Evolutionary conservation across 2,888 invertebrate genomes (phyloP), one percentile per base, ranked within the genome.

Genomic region (Ceraclea dissimilis): DNA sequence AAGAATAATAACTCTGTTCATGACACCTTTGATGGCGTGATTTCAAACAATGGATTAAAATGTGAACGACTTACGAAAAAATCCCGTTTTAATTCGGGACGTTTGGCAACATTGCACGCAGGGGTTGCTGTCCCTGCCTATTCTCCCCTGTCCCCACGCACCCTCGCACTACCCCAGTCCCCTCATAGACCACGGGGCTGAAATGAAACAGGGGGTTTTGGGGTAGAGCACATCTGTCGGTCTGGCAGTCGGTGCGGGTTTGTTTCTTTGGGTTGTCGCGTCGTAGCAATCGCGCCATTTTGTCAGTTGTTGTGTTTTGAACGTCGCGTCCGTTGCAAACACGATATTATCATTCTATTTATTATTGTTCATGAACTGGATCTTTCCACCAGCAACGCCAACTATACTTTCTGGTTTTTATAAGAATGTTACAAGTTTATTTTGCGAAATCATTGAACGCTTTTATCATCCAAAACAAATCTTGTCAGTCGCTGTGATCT

Each of bases 171-270:
- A 18, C 18, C 6, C 43, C 43, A n/a, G n/a, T n/a, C 16, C 47
- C 47, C 18, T 43, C n/a, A 22, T 19, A 21, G 53, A 44, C 26
- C 16, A 44, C 31, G 17, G 22, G 46, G 52, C 22, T 33, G n/a
- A 46, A 33, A 48, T 33, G 16, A 22, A 21, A 22, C 39, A 22
- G 16, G 19, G 47, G 47, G 47, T 19, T 16, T 34, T 39, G 46
- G 54, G 54, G 43, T 49, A 39, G 47, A 47, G 54, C 54, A 54
- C 54, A 54, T 54, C 54, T 54, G 54, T 54, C 54, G 54, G 11
- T 18, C 49, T 46, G 49, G 20, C 54, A 54, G 54, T 54, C 54
- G 16, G 49, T 17, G 48, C 39, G 49, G 18, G 49, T 54, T 43
- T 18, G 49, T 43, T 49, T 22, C 49, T 10, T 26, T 22, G 49